A percentile compares a stretch with the other conserved stretches of the same genome.
Conservation (phyloP, 1,140 invertebrate species). For the Drosophila rhopaloa region DNA sequence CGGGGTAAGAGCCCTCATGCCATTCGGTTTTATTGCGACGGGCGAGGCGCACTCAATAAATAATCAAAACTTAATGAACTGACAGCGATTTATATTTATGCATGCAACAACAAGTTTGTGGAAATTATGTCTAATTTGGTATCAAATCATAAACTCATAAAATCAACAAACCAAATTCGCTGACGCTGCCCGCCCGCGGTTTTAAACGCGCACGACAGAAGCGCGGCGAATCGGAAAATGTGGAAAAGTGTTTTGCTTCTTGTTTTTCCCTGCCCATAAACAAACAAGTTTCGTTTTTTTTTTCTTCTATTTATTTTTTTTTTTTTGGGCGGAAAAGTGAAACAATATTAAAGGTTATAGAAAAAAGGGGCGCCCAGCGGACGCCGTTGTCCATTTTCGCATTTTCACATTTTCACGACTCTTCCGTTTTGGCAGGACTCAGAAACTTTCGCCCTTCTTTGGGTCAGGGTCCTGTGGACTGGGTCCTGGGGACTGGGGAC, state of each 20-base stretch:
- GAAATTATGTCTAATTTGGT: slow-evolving; percentile 60
- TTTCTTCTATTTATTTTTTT: too few species aligned
- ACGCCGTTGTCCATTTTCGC: slow-evolving; percentile 45
- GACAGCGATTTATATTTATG: slow-evolving; percentile 78
- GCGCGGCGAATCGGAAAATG: slow-evolving; percentile 51
- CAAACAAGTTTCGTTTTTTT: not conserved
- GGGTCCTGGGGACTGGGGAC: slow-evolving; percentile 9
- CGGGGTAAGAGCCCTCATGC: slow-evolving; percentile 9
- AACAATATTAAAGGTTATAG: slow-evolving; percentile 44
- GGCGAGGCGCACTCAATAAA: slow-evolving; percentile 46
- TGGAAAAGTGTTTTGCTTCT: slow-evolving; percentile 4
- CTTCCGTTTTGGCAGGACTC: slow-evolving; percentile 68
- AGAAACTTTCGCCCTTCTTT: slow-evolving; percentile 10
- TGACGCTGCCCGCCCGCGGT: slow-evolving; percentile 26
- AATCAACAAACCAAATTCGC: slow-evolving; percentile 65
- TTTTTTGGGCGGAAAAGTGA: slow-evolving; percentile 6
- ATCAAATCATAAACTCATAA: slow-evolving; percentile 77
- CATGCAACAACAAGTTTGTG: slow-evolving; percentile 24
- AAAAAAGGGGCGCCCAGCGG: slow-evolving; percentile 50
- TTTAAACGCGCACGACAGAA: slow-evolving; percentile 47
- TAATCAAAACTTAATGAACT: slow-evolving; percentile 70
- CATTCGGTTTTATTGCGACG: slow-evolving; percentile 31
- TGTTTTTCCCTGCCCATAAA: slow-evolving; percentile 5
- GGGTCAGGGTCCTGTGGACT: slow-evolving; percentile 5
- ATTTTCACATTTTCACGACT: slow-evolving; percentile 40